A percentile compares a stretch with the other conserved stretches of the same genome.
These are phyloP conservation scores for Cosmia trapezina DNA, from an alignment of 2,888 invertebrate genomes.

Conservation along the genomic window DNA sequence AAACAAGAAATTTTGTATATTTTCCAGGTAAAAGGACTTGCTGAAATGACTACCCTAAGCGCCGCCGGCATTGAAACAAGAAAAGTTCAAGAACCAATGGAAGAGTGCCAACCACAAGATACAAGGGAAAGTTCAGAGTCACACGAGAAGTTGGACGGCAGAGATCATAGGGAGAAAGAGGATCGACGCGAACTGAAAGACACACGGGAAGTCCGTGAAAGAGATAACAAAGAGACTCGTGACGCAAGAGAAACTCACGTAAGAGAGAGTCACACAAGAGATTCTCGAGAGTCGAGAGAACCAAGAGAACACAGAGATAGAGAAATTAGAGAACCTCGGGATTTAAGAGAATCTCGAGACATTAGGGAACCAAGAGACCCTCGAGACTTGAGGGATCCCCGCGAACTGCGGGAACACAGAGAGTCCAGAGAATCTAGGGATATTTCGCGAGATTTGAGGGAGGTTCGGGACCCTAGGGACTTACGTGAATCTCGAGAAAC, in stretches of 20 bases:
- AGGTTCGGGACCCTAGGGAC: conserved; percentile 77
- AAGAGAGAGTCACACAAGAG: conserved; percentile 79
- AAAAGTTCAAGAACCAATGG: conserved; percentile 88
- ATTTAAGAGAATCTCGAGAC: conserved; percentile 77
- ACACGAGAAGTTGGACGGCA: conserved; percentile 80
- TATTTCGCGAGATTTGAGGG: conserved; percentile 75
- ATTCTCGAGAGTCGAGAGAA: conserved; percentile 82
- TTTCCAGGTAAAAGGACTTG: conserved; percentile 94
- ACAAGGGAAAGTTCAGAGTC: conserved; percentile 79
- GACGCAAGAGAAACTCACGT: conserved; percentile 72
- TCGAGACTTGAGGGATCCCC: conserved; percentile 78
- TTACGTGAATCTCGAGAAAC: conserved; percentile 79
- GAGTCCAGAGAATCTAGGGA: conserved; percentile 79
- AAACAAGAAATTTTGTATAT: background rate
- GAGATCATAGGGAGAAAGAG: conserved; percentile 82
- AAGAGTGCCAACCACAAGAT: conserved; percentile 85
- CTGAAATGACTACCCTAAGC: conserved; percentile 97
- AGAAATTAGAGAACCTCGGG: conserved; percentile 82
- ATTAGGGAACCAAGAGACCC: conserved; percentile 80
- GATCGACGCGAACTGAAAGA: conserved; percentile 83
- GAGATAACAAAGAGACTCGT: conserved; percentile 81
- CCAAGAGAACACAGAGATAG: conserved; percentile 75
- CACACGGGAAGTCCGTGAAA: conserved; percentile 78
- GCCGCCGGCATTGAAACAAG: conserved; percentile 90
- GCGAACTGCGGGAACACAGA: conserved; percentile 75